Conservation (phyloP, 2,797 vertebrate genomes). For the Yasuhikotakia modesta region DNA sequence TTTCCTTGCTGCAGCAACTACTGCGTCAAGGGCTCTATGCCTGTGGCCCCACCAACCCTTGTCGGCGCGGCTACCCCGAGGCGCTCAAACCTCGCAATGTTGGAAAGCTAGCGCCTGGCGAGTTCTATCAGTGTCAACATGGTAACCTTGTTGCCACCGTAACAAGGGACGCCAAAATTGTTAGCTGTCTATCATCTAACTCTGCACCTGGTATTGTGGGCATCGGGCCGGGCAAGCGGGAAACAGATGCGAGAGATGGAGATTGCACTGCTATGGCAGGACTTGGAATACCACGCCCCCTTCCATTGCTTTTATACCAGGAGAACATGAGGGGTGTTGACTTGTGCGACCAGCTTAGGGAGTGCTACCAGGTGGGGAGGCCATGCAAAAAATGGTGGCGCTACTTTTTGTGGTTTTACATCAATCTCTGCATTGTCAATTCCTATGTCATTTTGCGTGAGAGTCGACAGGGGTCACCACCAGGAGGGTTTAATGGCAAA, state of each 20-base stretch:
- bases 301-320: slow-evolving; percentile 81
- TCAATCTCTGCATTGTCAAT: slow-evolving; percentile 83
- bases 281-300: slow-evolving; percentile 73
- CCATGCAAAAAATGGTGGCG: slow-evolving; percentile 86
- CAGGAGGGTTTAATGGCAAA: slow-evolving; percentile 79
- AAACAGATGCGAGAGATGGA: slow-evolving; percentile 64
- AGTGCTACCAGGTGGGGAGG: slow-evolving; percentile 83
- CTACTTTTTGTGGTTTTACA: slow-evolving; percentile 85
- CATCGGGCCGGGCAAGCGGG: slow-evolving; percentile 74
- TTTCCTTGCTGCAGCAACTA: slow-evolving; percentile 78
- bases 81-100: slow-evolving; percentile 78
- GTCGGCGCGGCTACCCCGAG: slow-evolving; percentile 78
- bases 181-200: slow-evolving; percentile 82
- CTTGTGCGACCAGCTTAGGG: slow-evolving; percentile 81
- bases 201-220: slow-evolving; percentile 81
- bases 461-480: slow-evolving; percentile 74
- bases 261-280: slow-evolving; percentile 69
- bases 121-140: slow-evolving; percentile 84
- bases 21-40: slow-evolving; percentile 76
- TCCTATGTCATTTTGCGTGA: slow-evolving; percentile 80
- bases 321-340: slow-evolving; percentile 85
- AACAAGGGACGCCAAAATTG: slow-evolving; percentile 76
- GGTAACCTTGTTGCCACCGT: slow-evolving; percentile 81
- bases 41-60: slow-evolving; percentile 78
- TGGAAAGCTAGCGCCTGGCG: slow-evolving; percentile 77